These are phyloP conservation scores for Drosophila oshimai DNA, from an alignment of 1,140 invertebrate species.

Conservation along the genomic window DNA sequence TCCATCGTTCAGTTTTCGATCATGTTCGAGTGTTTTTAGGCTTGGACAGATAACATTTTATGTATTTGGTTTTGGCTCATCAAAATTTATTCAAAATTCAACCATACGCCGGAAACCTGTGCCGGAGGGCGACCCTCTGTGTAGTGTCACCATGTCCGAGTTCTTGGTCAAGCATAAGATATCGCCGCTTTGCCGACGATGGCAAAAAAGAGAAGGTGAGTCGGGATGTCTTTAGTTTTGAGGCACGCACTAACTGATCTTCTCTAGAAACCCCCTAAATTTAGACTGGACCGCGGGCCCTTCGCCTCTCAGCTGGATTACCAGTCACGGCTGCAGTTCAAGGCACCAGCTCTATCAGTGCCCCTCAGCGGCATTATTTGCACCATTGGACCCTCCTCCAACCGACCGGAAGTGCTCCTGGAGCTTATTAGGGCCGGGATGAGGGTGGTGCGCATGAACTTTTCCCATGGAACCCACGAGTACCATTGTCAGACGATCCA, in stretches of 20 bases:
- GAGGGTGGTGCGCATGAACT: slow-evolving; percentile 98
- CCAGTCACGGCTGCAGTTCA: slow-evolving; percentile 95
- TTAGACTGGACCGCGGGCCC: slow-evolving; percentile 34
- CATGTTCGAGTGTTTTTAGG: not conserved
- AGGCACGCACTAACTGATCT: not conserved
- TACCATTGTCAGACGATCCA: slow-evolving; percentile 94
- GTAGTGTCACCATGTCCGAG: not conserved
- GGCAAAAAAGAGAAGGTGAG: slow-evolving; percentile 1
- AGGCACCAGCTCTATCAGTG: slow-evolving; percentile 89
- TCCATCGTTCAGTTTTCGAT: not conserved
- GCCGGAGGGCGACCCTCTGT: slow-evolving; percentile 1
- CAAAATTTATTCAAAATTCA: slow-evolving; percentile 39
- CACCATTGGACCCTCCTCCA: slow-evolving; percentile 91
- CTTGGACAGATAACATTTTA: not conserved
- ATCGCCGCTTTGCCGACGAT: not conserved
- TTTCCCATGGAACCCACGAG: slow-evolving; percentile 98
- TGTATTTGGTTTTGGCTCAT: not conserved
- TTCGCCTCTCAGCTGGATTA: slow-evolving; percentile 88
- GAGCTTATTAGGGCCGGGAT: slow-evolving; percentile 98
- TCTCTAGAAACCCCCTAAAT: not conserved
- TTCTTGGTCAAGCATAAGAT: not conserved
- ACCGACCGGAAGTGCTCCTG: slow-evolving; percentile 90
- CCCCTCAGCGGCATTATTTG: slow-evolving; percentile 98
- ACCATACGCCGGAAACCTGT: not conserved
- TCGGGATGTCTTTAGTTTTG: not conserved